Evolutionary conservation across 2,797 vertebrate genomes (phyloP).

Genomic region (Esox lucius): DNA sequence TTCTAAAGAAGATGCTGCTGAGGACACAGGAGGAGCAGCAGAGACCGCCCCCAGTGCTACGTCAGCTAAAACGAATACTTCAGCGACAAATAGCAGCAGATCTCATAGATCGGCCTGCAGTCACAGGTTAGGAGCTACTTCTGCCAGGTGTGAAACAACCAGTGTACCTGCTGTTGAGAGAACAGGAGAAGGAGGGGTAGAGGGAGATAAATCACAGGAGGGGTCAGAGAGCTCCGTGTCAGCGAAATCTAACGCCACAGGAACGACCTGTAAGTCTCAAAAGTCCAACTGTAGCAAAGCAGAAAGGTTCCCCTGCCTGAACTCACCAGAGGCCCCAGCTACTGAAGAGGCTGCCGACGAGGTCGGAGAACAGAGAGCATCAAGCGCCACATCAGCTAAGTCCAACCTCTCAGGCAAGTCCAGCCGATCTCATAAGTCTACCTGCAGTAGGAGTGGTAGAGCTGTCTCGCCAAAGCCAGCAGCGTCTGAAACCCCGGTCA

Average conservation of each 20-base stretch:
- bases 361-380: constrained; percentile 30
- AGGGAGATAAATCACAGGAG: neutral
- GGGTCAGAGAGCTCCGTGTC: constrained; percentile 14
- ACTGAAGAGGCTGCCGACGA: neutral
- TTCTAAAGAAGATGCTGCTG: constrained; percentile 5
- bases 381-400: constrained; percentile 54
- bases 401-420: constrained; percentile 62
- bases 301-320: constrained; percentile 25
- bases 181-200: constrained; percentile 31
- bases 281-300: constrained; percentile 49
- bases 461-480: constrained; percentile 39
- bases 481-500: constrained; percentile 48
- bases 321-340: neutral
- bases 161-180: constrained; percentile 64
- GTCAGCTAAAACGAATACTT: neutral
- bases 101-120: constrained; percentile 23
- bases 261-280: constrained; percentile 30
- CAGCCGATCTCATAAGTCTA: constrained; percentile 48
- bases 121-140: neutral
- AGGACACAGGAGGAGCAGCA: constrained; percentile 29
- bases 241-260: constrained; percentile 5
- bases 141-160: constrained; percentile 10
- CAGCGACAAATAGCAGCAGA: neutral
- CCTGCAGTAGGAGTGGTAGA: constrained; percentile 17
- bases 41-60: constrained; percentile 3